phyloP scores from a whole-genome alignment of 1,140 invertebrate species.

The Lysiphlebus fabarum region DNA sequence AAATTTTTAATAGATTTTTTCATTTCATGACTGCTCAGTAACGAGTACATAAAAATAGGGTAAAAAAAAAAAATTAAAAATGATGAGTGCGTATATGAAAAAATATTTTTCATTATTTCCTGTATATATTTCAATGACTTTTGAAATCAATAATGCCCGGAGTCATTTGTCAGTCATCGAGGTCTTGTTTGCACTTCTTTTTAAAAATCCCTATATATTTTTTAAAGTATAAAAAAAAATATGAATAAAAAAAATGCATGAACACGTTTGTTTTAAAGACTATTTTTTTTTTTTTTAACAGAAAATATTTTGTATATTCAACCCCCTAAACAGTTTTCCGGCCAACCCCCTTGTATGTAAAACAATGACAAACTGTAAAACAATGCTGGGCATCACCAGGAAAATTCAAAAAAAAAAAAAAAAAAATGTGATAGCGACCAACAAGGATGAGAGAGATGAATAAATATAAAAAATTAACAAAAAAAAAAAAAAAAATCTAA shows the following conservation, averaged over 20 bases:
- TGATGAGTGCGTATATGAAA: no score
- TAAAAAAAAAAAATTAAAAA: background rate
- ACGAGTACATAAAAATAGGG: background rate
- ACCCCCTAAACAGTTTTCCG: slow-evolving; percentile 15
- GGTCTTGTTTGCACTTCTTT: slow-evolving; percentile 17
- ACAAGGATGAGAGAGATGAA: slow-evolving; percentile 26
- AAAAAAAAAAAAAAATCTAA: background rate
- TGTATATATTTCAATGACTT: slow-evolving; percentile 29
- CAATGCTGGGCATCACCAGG: slow-evolving; percentile 55
- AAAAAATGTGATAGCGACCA: slow-evolving; percentile 32
- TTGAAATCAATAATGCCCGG: slow-evolving; percentile 49
- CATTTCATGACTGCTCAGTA: background rate
- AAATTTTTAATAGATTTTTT: background rate
- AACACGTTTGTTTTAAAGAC: background rate
- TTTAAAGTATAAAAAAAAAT: no score
- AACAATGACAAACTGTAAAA: slow-evolving; percentile 57
- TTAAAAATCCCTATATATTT: no score
- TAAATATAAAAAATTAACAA: slow-evolving; percentile 32
- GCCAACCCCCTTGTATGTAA: slow-evolving; percentile 40
- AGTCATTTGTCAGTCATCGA: slow-evolving; percentile 53
- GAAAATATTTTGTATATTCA: slow-evolving; percentile 22
- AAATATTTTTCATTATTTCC: slow-evolving; percentile 23
- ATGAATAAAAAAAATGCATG: no score
- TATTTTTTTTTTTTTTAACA: slow-evolving; percentile 30
- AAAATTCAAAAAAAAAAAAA: slow-evolving; percentile 44